Conservation (phyloP, 2,888 invertebrate species). For the Amblyjoppa proteus region DNA sequence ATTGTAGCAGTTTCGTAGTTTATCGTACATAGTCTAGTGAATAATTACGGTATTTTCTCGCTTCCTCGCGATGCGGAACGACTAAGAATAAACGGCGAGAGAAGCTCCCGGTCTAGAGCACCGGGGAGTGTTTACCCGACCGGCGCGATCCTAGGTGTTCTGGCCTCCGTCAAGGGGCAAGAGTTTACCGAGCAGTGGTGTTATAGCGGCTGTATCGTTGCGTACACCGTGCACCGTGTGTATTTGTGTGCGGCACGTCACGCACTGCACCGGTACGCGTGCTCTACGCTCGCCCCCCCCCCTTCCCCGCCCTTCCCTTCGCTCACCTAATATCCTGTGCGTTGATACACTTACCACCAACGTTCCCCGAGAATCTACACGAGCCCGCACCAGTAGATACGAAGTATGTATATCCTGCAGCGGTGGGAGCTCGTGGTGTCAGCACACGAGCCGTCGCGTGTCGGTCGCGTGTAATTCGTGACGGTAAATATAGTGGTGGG, state of each 20-base stretch:
- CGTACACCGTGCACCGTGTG: background rate
- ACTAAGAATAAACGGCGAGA: slow-evolving; percentile 74
- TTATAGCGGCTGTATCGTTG: slow-evolving; percentile 20
- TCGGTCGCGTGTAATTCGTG: slow-evolving; percentile 46
- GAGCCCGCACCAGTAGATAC: slow-evolving; percentile 1
- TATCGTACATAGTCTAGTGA: too few species aligned
- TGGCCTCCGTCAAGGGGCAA: slow-evolving; percentile 76
- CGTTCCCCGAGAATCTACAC: slow-evolving; percentile 22
- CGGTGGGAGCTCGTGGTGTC: background rate
- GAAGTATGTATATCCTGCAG: slow-evolving; percentile 14
- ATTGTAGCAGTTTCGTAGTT: too few species aligned
- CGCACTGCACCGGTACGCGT: slow-evolving; percentile 56
- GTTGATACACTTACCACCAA: slow-evolving; percentile 16
- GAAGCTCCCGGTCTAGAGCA: slow-evolving; percentile 57
- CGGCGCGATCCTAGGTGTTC: slow-evolving; percentile 73
- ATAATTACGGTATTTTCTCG: too few species aligned
- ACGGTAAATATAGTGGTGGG: background rate
- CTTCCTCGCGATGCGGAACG: slow-evolving; percentile 17
- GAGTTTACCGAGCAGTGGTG: slow-evolving; percentile 74
- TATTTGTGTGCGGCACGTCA: slow-evolving; percentile 12
- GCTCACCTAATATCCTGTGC: slow-evolving; percentile 48
- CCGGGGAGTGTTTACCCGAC: slow-evolving; percentile 75
- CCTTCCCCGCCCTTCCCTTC: background rate
- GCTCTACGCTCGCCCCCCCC: slow-evolving; percentile 30
- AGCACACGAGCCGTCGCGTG: slow-evolving; percentile 48